These are phyloP conservation scores for Megaleporinus macrocephalus DNA, from an alignment of 2,113 vertebrate species.

Conservation along the genomic window DNA sequence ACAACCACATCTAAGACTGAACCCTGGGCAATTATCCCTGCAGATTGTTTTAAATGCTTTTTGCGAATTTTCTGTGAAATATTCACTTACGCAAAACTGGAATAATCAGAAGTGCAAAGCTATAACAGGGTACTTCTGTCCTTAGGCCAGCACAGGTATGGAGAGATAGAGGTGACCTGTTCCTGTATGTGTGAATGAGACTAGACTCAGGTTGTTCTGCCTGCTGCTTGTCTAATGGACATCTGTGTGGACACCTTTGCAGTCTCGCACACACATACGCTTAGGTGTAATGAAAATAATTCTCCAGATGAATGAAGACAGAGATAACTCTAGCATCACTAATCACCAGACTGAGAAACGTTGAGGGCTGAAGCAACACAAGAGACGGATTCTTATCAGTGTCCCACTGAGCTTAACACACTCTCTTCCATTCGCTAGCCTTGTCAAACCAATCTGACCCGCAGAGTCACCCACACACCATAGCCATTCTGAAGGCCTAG, in stretches of 20 bases:
- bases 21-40: too few species aligned
- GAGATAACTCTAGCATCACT: background rate
- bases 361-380: background rate
- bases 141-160: too few species aligned
- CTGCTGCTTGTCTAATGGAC: conserved; percentile 70
- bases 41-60: too few species aligned
- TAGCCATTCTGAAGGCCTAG: background rate
- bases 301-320: conserved; percentile 29
- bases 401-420: background rate
- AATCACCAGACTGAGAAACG: background rate
- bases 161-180: background rate
- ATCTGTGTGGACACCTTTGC: conserved; percentile 68
- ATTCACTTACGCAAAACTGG: too few species aligned
- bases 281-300: conserved; percentile 67
- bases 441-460: background rate
- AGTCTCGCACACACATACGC: conserved; percentile 46
- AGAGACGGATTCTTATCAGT: background rate
- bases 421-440: background rate
- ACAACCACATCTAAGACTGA: too few species aligned
- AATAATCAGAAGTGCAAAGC: too few species aligned
- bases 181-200: background rate
- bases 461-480: background rate
- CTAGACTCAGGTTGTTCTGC: background rate
- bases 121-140: too few species aligned
- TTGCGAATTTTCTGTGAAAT: too few species aligned